Evolutionary conservation across 2,113 vertebrate genomes (phyloP).

Genomic region (Vireo altiloquus): DNA sequence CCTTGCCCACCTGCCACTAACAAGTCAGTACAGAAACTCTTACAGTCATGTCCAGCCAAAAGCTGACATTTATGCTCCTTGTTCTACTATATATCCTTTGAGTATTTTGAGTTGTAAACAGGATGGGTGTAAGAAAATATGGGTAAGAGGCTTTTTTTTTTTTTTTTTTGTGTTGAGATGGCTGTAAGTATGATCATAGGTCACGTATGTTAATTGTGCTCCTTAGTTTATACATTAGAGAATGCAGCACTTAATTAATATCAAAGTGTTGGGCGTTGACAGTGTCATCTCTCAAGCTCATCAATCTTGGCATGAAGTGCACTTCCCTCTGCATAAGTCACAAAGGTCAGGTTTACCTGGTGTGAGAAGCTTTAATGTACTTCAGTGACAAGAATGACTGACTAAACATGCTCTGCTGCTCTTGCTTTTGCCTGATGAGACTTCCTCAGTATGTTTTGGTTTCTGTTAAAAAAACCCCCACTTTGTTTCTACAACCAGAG

Average conservation of each 20-base stretch:
- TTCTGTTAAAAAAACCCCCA: neutral
- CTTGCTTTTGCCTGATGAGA: neutral
- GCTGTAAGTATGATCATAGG: neutral
- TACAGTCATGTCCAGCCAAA: neutral
- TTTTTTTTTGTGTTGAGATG: neutral
- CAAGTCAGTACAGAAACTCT: neutral
- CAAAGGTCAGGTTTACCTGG: conserved; percentile 2
- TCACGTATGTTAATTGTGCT: neutral
- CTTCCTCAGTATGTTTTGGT: neutral
- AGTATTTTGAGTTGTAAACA: neutral
- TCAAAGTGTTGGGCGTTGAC: neutral
- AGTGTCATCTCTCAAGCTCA: neutral
- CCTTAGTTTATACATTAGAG: neutral
- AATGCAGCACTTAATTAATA: conserved; percentile 9
- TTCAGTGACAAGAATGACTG: neutral
- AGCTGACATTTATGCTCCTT: neutral
- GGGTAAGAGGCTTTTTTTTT: neutral
- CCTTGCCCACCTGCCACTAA: neutral
- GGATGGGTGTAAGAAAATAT: neutral
- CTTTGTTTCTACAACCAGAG: neutral
- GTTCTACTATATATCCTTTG: neutral
- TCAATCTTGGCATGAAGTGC: neutral
- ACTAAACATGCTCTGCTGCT: neutral
- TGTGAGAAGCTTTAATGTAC: neutral
- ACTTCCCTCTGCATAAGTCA: neutral